Evolutionary conservation across 2,888 invertebrate species (phyloP).

Genomic region (Athrips mouffetella): DNA sequence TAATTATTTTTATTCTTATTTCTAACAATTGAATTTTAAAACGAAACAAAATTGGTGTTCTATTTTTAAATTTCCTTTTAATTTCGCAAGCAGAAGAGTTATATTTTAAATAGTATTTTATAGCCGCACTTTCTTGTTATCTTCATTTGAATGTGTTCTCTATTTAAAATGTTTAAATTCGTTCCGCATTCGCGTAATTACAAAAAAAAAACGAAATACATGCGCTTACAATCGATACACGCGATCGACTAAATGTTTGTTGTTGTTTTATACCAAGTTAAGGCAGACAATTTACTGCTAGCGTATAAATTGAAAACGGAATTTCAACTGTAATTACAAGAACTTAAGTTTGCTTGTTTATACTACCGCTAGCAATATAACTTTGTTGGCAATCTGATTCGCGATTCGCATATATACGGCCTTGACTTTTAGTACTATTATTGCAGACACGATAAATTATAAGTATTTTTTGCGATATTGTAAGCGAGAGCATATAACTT

Average conservation of each 20-base stretch:
- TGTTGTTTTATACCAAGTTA: constrained; percentile 9
- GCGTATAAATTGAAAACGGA: not conserved
- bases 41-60: too few relatives aligned
- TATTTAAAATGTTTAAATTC: too few relatives aligned
- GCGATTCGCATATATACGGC: not conserved
- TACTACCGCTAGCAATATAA: not conserved
- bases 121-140: too few relatives aligned
- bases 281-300: not conserved
- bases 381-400: not conserved
- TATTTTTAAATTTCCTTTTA: too few relatives aligned
- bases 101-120: too few relatives aligned
- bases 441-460: not conserved
- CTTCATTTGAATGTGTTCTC: too few relatives aligned
- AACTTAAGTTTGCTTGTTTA: not conserved
- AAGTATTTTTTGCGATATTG: too few relatives aligned
- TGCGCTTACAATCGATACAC: not conserved
- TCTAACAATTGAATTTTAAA: too few relatives aligned
- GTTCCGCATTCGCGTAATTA: too few relatives aligned
- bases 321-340: not conserved
- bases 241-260: constrained; percentile 15
- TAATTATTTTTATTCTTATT: not conserved
- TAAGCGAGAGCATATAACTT: too few relatives aligned
- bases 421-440: not conserved
- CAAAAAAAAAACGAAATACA: not conserved
- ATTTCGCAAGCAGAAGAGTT: too few relatives aligned